phyloP scores from a whole-genome alignment of 2,888 invertebrate species.

The Drosophila prolongata region DNA sequence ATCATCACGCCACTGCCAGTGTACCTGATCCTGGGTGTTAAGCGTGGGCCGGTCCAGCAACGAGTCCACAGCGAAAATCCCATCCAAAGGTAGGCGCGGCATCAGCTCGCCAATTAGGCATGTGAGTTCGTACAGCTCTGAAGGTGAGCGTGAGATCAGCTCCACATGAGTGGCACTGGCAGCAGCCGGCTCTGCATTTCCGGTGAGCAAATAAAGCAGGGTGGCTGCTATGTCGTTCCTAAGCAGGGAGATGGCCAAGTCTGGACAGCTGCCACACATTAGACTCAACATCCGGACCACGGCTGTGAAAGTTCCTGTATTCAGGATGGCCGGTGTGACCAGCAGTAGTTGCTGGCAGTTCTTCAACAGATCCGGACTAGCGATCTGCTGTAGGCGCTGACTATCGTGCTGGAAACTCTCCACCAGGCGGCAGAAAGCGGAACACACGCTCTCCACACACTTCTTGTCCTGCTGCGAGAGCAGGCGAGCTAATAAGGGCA shows the following conservation, averaged over 20 bases:
- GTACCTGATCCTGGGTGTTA: conserved; percentile 90
- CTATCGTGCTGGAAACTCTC: conserved; percentile 98
- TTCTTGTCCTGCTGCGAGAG: conserved; percentile 97
- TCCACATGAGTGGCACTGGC: conserved; percentile 88
- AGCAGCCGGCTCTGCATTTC: conserved; percentile 88
- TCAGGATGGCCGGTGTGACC: conserved; percentile 97
- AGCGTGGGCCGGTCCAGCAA: conserved; percentile 91
- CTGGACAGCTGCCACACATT: conserved; percentile 98
- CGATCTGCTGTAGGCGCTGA: conserved; percentile 95
- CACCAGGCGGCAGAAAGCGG: conserved; percentile 97
- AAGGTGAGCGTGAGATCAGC: conserved; percentile 95
- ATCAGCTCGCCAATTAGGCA: conserved; percentile 98
- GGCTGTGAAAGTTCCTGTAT: conserved; percentile 97
- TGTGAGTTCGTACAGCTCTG: conserved; percentile 98
- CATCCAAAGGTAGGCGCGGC: conserved; percentile 97
- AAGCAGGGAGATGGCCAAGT: conserved; percentile 94
- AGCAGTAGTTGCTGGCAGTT: conserved; percentile 96
- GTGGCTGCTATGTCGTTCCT: conserved; percentile 98
- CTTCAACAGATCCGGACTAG: conserved; percentile 93
- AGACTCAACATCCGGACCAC: conserved; percentile 98
- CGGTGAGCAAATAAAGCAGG: conserved; percentile 96
- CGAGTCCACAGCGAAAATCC: conserved; percentile 97
- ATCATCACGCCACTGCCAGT: conserved; percentile 99
- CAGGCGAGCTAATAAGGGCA: conserved; percentile 92
- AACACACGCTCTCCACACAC: conserved; percentile 98